These are phyloP conservation scores for Formicarius rufipectus DNA, from an alignment of 2,113 vertebrate genomes.

Conservation along the genomic window DNA sequence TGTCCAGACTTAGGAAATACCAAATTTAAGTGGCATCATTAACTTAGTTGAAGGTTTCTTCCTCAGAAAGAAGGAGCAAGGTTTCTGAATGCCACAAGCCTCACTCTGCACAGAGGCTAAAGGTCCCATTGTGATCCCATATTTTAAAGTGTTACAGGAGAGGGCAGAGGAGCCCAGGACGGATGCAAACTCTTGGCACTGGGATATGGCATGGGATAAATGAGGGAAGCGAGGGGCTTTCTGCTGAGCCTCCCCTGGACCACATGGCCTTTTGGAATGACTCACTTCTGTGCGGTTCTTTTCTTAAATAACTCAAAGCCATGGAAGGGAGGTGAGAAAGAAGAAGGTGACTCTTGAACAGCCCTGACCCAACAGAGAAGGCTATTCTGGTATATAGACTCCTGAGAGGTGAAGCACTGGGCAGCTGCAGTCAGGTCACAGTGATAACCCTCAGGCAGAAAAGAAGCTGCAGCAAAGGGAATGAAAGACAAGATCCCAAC, in stretches of 20 bases:
- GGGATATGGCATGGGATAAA: fast-evolving
- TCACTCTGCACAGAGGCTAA: background rate
- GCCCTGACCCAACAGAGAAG: background rate
- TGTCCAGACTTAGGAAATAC: background rate
- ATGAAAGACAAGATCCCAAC: background rate
- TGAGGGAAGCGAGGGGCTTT: fast-evolving
- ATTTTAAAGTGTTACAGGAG: background rate
- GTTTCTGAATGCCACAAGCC: background rate
- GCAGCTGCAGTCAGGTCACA: background rate
- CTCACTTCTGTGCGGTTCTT: background rate
- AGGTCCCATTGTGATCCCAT: background rate
- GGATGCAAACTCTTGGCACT: background rate
- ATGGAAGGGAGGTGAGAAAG: background rate
- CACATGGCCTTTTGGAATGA: background rate
- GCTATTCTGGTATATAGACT: fast-evolving
- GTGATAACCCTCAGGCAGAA: background rate
- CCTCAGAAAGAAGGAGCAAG: background rate
- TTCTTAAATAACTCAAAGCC: background rate
- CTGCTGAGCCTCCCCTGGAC: background rate
- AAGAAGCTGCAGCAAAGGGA: background rate
- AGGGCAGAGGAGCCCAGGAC: background rate
- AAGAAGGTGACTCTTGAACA: background rate
- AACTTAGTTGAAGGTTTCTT: background rate
- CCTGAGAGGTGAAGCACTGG: fast-evolving
- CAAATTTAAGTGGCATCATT: background rate